Evolutionary conservation across 2,113 vertebrate species (phyloP), one percentile per base, ranked within the genome.

Genomic region (Polypterus bichir): DNA sequence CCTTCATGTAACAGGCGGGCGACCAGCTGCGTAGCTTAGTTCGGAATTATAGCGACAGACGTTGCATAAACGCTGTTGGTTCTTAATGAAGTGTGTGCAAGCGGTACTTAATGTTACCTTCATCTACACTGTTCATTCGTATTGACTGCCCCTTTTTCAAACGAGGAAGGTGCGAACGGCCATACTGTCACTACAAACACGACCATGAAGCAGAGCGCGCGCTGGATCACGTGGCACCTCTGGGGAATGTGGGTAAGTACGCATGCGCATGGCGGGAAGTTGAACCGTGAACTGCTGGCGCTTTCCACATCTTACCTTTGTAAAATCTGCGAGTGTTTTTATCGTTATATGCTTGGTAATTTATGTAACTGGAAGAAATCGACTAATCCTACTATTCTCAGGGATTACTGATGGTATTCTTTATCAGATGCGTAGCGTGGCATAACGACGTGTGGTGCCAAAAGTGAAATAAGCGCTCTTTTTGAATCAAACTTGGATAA

Each of bases 151-250:
- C 79, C 1, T 70, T 74, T 3, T 46, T 61, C 0, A 8, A 45
- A 9, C 48, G 44, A 2, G 65, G 51, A 5, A 51, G 48, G 7
- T 81, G 80, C 60, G 56, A 69, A 44, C 65, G 70, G 58, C 77
- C 79, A 2, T 71, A 74, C 5, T 85, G 77, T 72, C 72, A 73
- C 5, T 85, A 76, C 75, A 73, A 67, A 61, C 83, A 84, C 66
- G 67, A 0, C 3, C 4, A 5, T 8, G 46, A 67, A 7, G 10
- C 46, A 49, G 53, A 52, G 48, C 64, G 51, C 0, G 6, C 54
- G 62, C 57, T 46, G 44, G 63, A 49, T 4, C 45, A 52, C 1
- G 54, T 57, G 2, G 5, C 3, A 49, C 60, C 60, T 44, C 9
- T 74, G 7, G 7, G 69, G 9, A 55, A 27, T 27, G 5, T 53